phyloP scores from a whole-genome alignment of 1,140 invertebrate species.

The Drosophila erecta region DNA sequence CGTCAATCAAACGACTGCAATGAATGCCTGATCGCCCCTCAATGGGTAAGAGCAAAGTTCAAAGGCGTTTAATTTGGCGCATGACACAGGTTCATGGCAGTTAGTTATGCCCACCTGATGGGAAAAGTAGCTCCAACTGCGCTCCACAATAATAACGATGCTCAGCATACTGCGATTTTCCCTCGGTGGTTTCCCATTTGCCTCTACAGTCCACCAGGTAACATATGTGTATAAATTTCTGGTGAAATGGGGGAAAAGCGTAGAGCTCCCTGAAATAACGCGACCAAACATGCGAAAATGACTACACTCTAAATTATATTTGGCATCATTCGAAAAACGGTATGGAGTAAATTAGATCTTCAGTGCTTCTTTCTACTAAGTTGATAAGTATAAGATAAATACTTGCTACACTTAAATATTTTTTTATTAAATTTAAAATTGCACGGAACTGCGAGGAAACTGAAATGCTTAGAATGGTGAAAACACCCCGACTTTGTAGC shows the following conservation, averaged over 20 bases:
- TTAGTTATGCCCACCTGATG: slow-evolving; percentile 28
- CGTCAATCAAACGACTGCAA: slow-evolving; percentile 32
- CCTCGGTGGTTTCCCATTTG: background rate
- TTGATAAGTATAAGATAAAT: too few relatives aligned
- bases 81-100: slow-evolving; percentile 22
- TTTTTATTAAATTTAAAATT: too few relatives aligned
- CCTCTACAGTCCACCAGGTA: slow-evolving; percentile 15
- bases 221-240: slow-evolving; percentile 52
- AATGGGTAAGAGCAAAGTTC: slow-evolving; percentile 30
- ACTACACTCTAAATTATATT: slow-evolving; percentile 9
- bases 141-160: slow-evolving; percentile 47
- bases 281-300: slow-evolving; percentile 62
- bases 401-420: too few relatives aligned
- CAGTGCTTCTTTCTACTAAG: background rate
- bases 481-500: too few relatives aligned
- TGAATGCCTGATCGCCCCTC: slow-evolving; percentile 24
- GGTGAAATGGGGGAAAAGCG: slow-evolving; percentile 46
- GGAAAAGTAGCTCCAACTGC: slow-evolving; percentile 6
- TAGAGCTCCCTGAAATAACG: slow-evolving; percentile 66
- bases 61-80: slow-evolving; percentile 53
- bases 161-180: slow-evolving; percentile 35
- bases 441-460: too few relatives aligned
- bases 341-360: too few relatives aligned
- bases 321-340: background rate
- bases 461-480: too few relatives aligned